Conservation (phyloP, 2,797 vertebrate genomes). For the Phaenicophaeus curvirostris region DNA sequence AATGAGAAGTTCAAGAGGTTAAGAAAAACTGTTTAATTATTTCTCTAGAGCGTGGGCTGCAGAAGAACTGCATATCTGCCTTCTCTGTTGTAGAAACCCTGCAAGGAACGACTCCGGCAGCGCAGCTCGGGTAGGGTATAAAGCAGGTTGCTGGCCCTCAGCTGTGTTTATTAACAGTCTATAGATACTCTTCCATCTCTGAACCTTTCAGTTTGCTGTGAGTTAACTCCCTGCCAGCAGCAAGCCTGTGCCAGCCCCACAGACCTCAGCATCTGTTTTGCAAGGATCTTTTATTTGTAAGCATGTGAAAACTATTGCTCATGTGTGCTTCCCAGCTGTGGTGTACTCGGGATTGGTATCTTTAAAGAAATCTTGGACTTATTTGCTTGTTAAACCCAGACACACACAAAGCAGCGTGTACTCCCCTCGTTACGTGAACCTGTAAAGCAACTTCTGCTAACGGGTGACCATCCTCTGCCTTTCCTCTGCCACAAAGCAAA, state of each 20-base stretch:
- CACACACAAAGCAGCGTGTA: slow-evolving; percentile 12
- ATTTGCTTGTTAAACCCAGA: slow-evolving; percentile 60
- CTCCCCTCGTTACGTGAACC: background rate
- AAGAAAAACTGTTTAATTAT: slow-evolving; percentile 86
- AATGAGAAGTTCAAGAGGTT: slow-evolving; percentile 81
- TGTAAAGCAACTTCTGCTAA: slow-evolving; percentile 10
- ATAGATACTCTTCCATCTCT: slow-evolving; percentile 73
- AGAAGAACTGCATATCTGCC: slow-evolving; percentile 63
- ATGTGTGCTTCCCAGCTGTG: slow-evolving; percentile 76
- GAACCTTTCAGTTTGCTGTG: slow-evolving; percentile 62
- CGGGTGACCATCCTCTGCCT: slow-evolving; percentile 1
- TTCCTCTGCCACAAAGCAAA: background rate
- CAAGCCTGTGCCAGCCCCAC: slow-evolving; percentile 74
- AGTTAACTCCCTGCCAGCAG: slow-evolving; percentile 71
- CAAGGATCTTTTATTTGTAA: slow-evolving; percentile 75
- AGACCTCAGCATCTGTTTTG: slow-evolving; percentile 79
- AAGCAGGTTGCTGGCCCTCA: slow-evolving; percentile 76
- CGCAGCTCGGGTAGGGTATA: slow-evolving; percentile 27
- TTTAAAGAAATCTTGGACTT: slow-evolving; percentile 54
- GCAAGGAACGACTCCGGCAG: slow-evolving; percentile 57
- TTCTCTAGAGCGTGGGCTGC: slow-evolving; percentile 78
- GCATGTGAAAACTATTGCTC: slow-evolving; percentile 77
- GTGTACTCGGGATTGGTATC: slow-evolving; percentile 56
- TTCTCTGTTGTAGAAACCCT: slow-evolving; percentile 56
- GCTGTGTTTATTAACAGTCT: slow-evolving; percentile 78